These are phyloP conservation scores for Leptocoma aspasia DNA, from an alignment of 2,113 vertebrate genomes.

Conservation along the genomic window DNA sequence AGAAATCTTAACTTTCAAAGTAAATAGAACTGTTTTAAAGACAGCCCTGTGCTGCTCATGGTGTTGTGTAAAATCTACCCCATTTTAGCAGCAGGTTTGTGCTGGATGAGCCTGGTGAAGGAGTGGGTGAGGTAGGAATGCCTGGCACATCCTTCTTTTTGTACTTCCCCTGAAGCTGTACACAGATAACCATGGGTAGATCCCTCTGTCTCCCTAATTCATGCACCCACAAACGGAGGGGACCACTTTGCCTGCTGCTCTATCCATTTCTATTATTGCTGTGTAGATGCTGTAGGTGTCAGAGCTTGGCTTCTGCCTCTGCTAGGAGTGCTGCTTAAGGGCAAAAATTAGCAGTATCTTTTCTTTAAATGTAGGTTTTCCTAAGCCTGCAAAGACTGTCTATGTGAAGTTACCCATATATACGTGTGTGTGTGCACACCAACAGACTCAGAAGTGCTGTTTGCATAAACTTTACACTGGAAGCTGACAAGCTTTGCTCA, in stretches of 20 bases:
- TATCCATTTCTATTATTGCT: not conserved
- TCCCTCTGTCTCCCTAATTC: not conserved
- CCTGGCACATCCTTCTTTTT: not conserved
- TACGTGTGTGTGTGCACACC: accelerated
- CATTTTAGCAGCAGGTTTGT: not conserved
- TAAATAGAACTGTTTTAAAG: not conserved
- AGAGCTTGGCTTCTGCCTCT: not conserved
- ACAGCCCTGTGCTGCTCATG: accelerated
- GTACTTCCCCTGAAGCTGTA: not conserved
- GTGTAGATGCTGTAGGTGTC: not conserved
- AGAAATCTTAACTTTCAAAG: not conserved
- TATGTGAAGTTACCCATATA: not conserved
- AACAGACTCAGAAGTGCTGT: not conserved
- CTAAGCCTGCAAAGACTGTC: not conserved
- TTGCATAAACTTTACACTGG: not conserved
- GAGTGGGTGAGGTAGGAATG: accelerated
- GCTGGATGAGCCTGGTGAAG: not conserved
- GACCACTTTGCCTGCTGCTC: not conserved
- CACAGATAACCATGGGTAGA: accelerated
- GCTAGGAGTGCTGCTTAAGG: not conserved
- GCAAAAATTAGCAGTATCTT: not conserved
- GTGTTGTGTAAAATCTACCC: not conserved
- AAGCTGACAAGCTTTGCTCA: not conserved
- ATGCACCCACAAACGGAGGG: not conserved
- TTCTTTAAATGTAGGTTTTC: not conserved